Evolutionary conservation across 2,888 invertebrate species (phyloP).

Genomic region (Lasioglossum malachurum): DNA sequence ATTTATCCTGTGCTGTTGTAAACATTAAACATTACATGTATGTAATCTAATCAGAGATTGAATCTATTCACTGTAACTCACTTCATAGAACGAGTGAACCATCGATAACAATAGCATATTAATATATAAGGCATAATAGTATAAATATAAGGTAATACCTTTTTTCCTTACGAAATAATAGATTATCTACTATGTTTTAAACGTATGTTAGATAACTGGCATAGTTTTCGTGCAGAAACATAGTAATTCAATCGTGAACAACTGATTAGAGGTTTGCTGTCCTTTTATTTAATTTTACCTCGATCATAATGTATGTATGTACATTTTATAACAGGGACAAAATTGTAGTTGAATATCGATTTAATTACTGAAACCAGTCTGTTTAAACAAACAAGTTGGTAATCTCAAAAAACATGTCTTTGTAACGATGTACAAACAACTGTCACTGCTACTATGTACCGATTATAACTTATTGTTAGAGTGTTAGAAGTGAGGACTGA

Average conservation of each 20-base stretch:
- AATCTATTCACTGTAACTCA: neutral
- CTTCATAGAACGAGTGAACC: neutral
- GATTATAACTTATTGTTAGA: neutral
- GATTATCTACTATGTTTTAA: neutral
- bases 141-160: conserved; percentile 10
- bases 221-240: conserved; percentile 8
- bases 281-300: conserved; percentile 19
- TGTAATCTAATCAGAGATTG: too few species aligned
- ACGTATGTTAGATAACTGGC: conserved; percentile 19
- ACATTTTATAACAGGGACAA: neutral
- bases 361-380: neutral
- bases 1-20: neutral
- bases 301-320: neutral
- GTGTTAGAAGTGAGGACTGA: neutral
- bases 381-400: conserved; percentile 11
- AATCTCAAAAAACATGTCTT: conserved; percentile 7
- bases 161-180: neutral
- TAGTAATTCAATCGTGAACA: neutral
- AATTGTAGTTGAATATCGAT: neutral
- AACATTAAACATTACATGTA: neutral
- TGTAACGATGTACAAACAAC: conserved; percentile 13
- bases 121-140: neutral
- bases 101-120: neutral
- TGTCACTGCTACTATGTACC: conserved; percentile 7
- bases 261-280: neutral